Evolutionary conservation across 2,113 vertebrate species (phyloP), one percentile per base, ranked within the genome.

Genomic region (Catagonus wagneri): DNA sequence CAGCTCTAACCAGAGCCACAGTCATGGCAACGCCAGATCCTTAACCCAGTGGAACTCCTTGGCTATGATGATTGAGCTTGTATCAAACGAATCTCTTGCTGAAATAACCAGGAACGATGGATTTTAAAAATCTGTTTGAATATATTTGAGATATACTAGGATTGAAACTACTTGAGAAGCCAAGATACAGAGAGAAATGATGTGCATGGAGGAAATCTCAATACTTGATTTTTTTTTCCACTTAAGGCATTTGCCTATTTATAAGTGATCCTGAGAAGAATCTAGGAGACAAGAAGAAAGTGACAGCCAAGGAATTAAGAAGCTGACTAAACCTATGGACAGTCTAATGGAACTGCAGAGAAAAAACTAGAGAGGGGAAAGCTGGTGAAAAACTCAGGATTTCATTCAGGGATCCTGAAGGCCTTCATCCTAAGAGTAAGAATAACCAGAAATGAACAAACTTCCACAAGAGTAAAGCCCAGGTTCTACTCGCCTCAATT

Each of bases 71-170:
- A 9, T 11, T 39, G 20, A 50, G 8, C n/a, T 86, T 86, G 3
- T 58, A 89, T 27, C 54, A 93, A 81, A 93, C 72, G 19, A 85
- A 65, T 1, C 25, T 61, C 56, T 34, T 89, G 27, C 61, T 93
- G 34, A 90, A 89, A 81, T 76, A 92, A 81, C 79, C 27, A 94
- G 58, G 79, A 78, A 96, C 88, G 1, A 23, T 54, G 34, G n/a
- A 65, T 65, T 39, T 25, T 10, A 80, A 92, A 90, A 72, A 61
- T 92, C 20, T 68, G 25, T 72, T 89, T 90, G 52, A 83, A 69
- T 36, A 74, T 81, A 65, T 85, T 36, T 71, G 36, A 85, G 32
- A 69, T 72, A 69, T 17, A 23, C 56, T 83, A 76, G 83, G 25
- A 81, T n/a, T 66, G 68, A 89, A 44, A 72, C 12, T 39, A 50